Conservation (phyloP, 1,140 invertebrate genomes). For the Lerema accius region DNA sequence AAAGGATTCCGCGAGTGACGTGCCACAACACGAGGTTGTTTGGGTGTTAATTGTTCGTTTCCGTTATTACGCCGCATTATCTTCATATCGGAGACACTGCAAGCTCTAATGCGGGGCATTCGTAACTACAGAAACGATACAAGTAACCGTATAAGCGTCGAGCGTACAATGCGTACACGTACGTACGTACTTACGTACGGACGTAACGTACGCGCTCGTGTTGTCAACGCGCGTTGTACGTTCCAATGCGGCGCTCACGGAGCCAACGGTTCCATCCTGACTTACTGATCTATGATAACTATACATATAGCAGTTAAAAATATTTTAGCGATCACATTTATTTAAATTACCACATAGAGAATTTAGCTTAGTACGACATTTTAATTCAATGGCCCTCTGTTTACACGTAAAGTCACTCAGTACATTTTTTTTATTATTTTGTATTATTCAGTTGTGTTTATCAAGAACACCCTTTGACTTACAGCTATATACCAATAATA, state of each 20-base stretch:
- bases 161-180: too few relatives aligned
- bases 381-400: constrained; percentile 81
- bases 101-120: background rate
- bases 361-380: constrained; percentile 80
- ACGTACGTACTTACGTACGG: too few relatives aligned
- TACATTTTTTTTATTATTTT: constrained; percentile 76
- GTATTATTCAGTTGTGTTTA: constrained; percentile 78
- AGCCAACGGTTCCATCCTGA: constrained; percentile 55
- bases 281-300: constrained; percentile 76
- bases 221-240: constrained; percentile 29
- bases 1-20: constrained; percentile 28
- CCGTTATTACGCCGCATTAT: background rate
- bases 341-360: constrained; percentile 80
- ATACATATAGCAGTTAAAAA: constrained; percentile 80
- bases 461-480: constrained; percentile 79
- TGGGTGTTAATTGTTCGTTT: background rate
- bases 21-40: constrained; percentile 29
- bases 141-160: constrained; percentile 2
- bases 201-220: constrained; percentile 20
- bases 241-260: constrained; percentile 36
- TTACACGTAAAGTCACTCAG: constrained; percentile 82
- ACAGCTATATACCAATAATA: constrained; percentile 81
- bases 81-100: background rate
- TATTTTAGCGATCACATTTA: constrained; percentile 81
- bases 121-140: background rate